Evolutionary conservation across 37 sponge, comb jelly and placozoan species (phyloP), one percentile per base, ranked within the genome.

Genomic region (Beroe ovata): DNA sequence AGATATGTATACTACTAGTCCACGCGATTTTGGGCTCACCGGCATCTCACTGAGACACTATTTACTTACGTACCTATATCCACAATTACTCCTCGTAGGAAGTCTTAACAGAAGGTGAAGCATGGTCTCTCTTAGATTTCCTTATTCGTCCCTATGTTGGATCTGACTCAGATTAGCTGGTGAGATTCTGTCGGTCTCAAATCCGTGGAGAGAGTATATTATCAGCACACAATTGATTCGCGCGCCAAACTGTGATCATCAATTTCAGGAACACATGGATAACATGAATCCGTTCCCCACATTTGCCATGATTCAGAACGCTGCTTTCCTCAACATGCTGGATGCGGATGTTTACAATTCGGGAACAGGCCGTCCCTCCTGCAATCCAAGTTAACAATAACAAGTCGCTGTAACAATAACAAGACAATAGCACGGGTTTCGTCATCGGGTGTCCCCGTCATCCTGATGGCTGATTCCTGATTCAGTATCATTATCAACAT

Each of bases 231-330:
- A n/a, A n/a, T n/a, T n/a, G n/a, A n/a, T n/a, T n/a, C n/a, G n/a
- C n/a, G n/a, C n/a, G n/a, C n/a, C n/a, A n/a, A n/a, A n/a, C n/a
- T n/a, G n/a, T n/a, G n/a, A n/a, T n/a, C n/a, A n/a, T n/a, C 54
- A 6, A 47, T 47, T 47, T 16, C 63, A 61, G 63, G 22, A 20
- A 26, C 63, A 61, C 32, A 66, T 66, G 69, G 69, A 66, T 30
- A 66, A 30, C 69, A 26, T 25, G 36, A 30, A 66, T 11, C 36
- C 69, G 11, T 33, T 66, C 30, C 69, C 69, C 11, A 66, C 69
- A 4, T 66, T 66, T 33, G 69, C 69, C 33, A 66, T 66, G 69
- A 66, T 66, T 11, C 69, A 66, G 36, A 66, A 66, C 69, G 69
- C 69, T 14, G 69, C 69, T 3, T 29, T 66, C 32, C 36, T 66